Base-by-base conservation (phyloP, 2,797 vertebrate genomes). In the Crenichthys baileyi region DNA sequence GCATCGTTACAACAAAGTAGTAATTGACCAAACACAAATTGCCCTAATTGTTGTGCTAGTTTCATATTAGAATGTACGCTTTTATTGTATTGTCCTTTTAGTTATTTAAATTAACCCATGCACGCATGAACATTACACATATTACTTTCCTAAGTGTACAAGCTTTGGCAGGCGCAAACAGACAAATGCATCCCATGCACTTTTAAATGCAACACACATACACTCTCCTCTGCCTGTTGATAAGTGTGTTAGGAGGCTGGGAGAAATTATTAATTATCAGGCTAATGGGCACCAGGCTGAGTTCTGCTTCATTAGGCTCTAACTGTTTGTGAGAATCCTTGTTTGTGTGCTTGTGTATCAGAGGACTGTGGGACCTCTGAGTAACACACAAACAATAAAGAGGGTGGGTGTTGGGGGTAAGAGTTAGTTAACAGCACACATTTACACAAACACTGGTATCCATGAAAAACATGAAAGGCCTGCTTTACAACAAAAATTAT, bases 231-330 rank as follows among this genome's bases (percentile, higher is more conserved):
- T 94, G 96, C 95, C 95, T 95, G 95, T 95, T 98, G 96, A 97
- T 97, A 95, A 97, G 97, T 96, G 95, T 96, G 96, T 97, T 95
- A 96, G 96, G 80, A 96, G 96, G 94, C 96, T 93, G 91, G 94
- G 97, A 97, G 97, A 98, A 98, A 97, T 97, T 97, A 98, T 98
- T 98, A 98, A 99, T 99, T 99, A 98, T 97, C 96, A 96, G 95
- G 97, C 97, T 98, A 98, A 99, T 98, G 97, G 96, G 96, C 96
- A 97, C 96, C 96, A 96, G 97, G 95, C 97, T 96, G 96, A 95
- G 94, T 96, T 97, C 95, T 96, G 96, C 93, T 96, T 98, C 97
- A 98, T 99, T 99, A 98, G 97, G 97, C 97, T 96, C 96, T 95
- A 95, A 96, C 82, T 87, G 89, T 90, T 89, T 90, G 85, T 90